Conservation (phyloP, 1,140 invertebrate genomes). For the Cyphomyrmex costatus region DNA sequence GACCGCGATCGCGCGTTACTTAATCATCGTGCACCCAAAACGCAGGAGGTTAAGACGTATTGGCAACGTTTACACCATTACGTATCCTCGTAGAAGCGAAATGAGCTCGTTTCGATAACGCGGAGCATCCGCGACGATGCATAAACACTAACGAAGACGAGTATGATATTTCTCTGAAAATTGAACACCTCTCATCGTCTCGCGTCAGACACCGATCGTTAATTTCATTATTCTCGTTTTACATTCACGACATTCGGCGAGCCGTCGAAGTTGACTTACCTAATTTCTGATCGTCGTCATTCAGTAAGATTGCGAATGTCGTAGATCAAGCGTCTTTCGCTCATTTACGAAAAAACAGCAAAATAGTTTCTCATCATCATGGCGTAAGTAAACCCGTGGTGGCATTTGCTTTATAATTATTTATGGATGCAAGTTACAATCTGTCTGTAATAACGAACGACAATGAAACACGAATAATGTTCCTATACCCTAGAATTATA, state of each 20-base stretch:
- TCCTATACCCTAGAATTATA: too few species aligned
- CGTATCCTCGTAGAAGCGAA: neutral
- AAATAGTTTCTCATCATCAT: conserved; percentile 39
- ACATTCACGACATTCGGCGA: conserved; percentile 4
- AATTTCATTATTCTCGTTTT: neutral
- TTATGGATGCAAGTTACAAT: neutral
- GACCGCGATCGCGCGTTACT: neutral
- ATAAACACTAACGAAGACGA: neutral
- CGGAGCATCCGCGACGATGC: neutral
- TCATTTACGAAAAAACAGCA: conserved; percentile 27
- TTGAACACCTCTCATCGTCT: neutral
- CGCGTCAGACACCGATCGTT: neutral
- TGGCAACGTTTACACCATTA: neutral
- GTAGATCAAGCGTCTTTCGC: neutral
- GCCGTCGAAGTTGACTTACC: conserved; percentile 60
- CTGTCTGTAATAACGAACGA: neutral
- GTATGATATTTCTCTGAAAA: neutral
- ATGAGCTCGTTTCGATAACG: neutral
- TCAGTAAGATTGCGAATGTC: neutral
- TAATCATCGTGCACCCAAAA: neutral
- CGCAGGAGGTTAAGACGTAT: neutral
- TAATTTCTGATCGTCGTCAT: neutral
- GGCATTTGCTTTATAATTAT: neutral
- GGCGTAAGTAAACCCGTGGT: neutral
- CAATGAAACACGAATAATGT: neutral